Evolutionary conservation across 2,888 invertebrate species (phyloP), one percentile per base, ranked within the genome.

Genomic region (Apantesis nais): DNA sequence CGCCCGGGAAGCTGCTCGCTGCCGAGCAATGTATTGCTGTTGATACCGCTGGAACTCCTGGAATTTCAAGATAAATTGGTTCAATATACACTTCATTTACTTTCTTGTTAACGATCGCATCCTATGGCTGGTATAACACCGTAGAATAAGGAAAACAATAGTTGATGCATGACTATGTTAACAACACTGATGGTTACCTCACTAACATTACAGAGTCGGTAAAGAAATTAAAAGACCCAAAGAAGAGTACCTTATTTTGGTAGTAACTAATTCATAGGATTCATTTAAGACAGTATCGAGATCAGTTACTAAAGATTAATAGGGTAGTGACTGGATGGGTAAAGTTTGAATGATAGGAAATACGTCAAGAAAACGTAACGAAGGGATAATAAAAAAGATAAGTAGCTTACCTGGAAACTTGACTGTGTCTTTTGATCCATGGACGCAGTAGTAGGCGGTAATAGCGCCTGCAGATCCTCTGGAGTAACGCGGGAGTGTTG

Each of bases 381-480:
- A 44, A 41, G 29, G 1, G 3, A 44, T 29, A 44, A 44, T 2
- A 11, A 29, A 62, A 3, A 44, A 3, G 9, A 22, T 5, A 31
- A 37, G 11, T 2, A 16, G 5, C 80, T 68, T 63, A 93, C 94
- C 90, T 96, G 96, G 83, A 95, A 96, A 89, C 96, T 96, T 55
- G 95, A 96, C 85, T 96, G 96, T 44, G 96, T 96, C 80, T 95
- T 96, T 81, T 96, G 96, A 75, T 96, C 96, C 96, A 96, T 96
- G 5, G 92, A 89, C 29, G 93, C 86, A 83, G 96, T 90, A 74
- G 96, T 87, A 65, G 93, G 93, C 80, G 93, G 93, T 83, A 95
- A 86, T 78, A 96, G 77, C 82, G 95, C 90, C 86, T 95, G 93
- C 67, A 95, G 83, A 74, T 95, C 94, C 71, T 93, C 93, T 2